These are phyloP conservation scores for Protophormia terraenovae DNA, from an alignment of 2,888 invertebrate species.

Conservation along the genomic window DNA sequence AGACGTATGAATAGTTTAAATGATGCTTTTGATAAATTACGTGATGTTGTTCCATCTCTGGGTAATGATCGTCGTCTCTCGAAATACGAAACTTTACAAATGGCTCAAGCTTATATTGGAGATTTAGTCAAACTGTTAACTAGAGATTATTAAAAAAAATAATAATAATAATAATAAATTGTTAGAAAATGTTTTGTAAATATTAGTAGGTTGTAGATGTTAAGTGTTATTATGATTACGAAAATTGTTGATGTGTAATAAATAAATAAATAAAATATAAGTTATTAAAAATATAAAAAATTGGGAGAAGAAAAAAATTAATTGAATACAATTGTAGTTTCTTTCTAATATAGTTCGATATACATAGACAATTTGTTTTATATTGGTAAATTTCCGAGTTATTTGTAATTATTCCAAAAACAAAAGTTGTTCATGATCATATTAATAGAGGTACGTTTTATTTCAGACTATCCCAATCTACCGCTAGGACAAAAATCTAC, in stretches of 20 bases:
- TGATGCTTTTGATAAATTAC: conserved; percentile 87
- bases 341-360: no score
- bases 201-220: conserved; percentile 6
- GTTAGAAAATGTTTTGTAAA: conserved; percentile 6
- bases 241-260: conserved; percentile 19
- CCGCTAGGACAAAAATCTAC: no score
- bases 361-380: no score
- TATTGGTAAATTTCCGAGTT: no score
- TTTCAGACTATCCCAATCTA: no score
- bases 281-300: not conserved
- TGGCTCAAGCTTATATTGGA: conserved; percentile 89
- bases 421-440: no score
- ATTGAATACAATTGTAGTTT: no score
- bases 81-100: conserved; percentile 90
- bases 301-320: no score
- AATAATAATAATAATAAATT: no score
- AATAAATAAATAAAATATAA: not conserved
- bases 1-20: conserved; percentile 89
- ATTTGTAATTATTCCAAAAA: no score
- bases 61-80: conserved; percentile 88
- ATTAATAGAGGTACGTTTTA: no score
- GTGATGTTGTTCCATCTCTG: conserved; percentile 87
- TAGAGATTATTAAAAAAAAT: conserved; percentile 74
- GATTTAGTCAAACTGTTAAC: conserved; percentile 85
- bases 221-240: conserved; percentile 50